These are phyloP conservation scores for Rhagonycha fulva DNA, from an alignment of 2,888 invertebrate species.

Conservation along the genomic window DNA sequence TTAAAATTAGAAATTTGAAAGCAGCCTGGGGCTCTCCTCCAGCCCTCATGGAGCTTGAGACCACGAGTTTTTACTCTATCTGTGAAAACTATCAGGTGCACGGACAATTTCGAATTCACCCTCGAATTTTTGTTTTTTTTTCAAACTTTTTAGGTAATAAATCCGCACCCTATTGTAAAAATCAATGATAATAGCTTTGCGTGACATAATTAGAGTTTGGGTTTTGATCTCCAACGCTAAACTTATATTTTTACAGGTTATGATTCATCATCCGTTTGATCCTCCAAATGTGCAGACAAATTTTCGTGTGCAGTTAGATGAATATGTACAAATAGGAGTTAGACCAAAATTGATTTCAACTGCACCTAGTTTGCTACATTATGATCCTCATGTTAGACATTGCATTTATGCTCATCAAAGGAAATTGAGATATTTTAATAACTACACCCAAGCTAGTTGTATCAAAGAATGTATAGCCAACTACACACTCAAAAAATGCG, in stretches of 20 bases:
- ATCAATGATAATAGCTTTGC: too few species aligned
- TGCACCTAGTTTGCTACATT: conserved; percentile 65
- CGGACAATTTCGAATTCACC: too few species aligned
- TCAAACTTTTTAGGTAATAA: too few species aligned
- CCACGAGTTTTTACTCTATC: too few species aligned
- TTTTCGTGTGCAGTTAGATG: conserved; percentile 68
- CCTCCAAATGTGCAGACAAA: conserved; percentile 69
- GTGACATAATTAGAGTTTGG: too few species aligned
- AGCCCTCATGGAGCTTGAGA: too few species aligned
- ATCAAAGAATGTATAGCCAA: conserved; percentile 73
- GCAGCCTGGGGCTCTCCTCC: too few species aligned
- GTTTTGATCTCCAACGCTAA: not conserved
- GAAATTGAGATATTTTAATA: conserved; percentile 65
- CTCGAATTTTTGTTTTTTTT: too few species aligned
- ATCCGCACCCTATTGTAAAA: too few species aligned
- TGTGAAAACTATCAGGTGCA: too few species aligned
- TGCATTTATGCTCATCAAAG: conserved; percentile 71
- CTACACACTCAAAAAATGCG: conserved; percentile 59
- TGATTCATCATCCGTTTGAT: conserved; percentile 69
- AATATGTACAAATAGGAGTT: conserved; percentile 61
- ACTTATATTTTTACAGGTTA: conserved; percentile 55
- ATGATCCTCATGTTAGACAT: conserved; percentile 65
- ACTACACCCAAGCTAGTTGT: conserved; percentile 73
- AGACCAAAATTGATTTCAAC: conserved; percentile 75
- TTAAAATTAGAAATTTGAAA: too few species aligned